phyloP scores from a whole-genome alignment of 2,888 invertebrate genomes.

The Tromatobia lineatoria region DNA sequence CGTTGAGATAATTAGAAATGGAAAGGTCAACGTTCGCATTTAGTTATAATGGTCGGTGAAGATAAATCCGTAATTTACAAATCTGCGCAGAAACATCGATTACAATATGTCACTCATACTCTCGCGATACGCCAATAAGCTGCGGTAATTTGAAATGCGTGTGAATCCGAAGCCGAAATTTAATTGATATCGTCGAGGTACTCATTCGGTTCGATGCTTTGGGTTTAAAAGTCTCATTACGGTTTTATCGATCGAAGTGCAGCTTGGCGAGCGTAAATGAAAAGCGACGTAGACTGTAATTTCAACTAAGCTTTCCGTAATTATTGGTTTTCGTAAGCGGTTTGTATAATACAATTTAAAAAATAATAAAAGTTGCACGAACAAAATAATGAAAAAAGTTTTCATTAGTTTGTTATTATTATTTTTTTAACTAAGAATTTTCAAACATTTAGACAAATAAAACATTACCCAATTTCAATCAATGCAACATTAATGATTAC shows the following conservation, averaged over 20 bases:
- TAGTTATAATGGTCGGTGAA: not conserved
- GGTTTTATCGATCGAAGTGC: slow-evolving; percentile 10
- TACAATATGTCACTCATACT: not conserved
- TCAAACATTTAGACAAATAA: too few relatives aligned
- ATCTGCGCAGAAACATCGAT: not conserved
- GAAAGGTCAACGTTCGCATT: not conserved
- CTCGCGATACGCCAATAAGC: slow-evolving; percentile 1
- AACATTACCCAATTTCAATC: too few relatives aligned
- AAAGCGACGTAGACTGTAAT: not conserved
- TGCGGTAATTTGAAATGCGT: slow-evolving; percentile 13
- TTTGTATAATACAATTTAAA: too few relatives aligned
- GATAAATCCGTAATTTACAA: not conserved
- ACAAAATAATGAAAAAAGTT: not conserved
- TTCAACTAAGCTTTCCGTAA: not conserved
- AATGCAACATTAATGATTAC: too few relatives aligned
- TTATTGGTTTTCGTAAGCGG: slow-evolving; percentile 14
- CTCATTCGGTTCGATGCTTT: slow-evolving; percentile 3
- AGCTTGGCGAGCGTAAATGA: not conserved
- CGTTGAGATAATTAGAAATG: not conserved
- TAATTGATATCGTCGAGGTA: slow-evolving; percentile 7
- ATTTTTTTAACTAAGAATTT: too few relatives aligned
- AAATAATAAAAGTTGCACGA: not conserved
- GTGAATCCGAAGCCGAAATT: not conserved
- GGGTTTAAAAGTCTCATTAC: not conserved
- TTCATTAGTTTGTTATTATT: too few relatives aligned